Percentiles rank a stretch among this genome's conserved stretches.
Evolutionary conservation across 2,797 vertebrate species (phyloP).

Genomic region (Sebastolobus altivelis): DNA sequence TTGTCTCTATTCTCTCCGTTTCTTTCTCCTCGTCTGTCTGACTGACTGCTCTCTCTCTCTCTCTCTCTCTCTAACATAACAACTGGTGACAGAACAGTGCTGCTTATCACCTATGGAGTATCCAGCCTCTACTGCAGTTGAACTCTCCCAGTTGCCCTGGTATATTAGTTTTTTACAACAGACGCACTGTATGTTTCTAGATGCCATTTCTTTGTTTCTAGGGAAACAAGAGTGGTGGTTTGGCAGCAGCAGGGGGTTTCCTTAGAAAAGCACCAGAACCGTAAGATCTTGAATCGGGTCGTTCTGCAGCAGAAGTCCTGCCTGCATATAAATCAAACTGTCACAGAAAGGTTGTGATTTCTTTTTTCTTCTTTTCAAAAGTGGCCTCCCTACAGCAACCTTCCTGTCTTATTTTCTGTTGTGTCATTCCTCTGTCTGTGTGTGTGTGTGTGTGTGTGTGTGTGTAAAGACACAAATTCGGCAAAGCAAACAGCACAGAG

Average conservation of each 20-base stretch:
- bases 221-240: constrained; percentile 61
- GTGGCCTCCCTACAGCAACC: constrained; percentile 15
- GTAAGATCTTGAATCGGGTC: constrained; percentile 39
- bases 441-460: background rate
- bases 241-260: constrained; percentile 65
- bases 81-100: background rate
- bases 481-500: constrained; percentile 42
- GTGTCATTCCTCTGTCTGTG: constrained; percentile 40
- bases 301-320: constrained; percentile 42
- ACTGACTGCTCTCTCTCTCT: background rate
- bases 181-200: constrained; percentile 43
- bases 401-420: constrained; percentile 43
- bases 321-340: constrained; percentile 54
- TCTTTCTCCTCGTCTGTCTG: background rate
- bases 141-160: constrained; percentile 33
- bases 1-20: background rate
- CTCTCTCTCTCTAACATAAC: constrained; percentile 8
- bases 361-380: background rate
- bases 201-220: constrained; percentile 67
- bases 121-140: constrained; percentile 8
- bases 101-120: constrained; percentile 30
- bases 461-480: constrained; percentile 33
- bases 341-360: constrained; percentile 39
- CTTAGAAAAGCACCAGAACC: constrained; percentile 50
- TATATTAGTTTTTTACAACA: constrained; percentile 42